Percentiles rank a stretch among this genome's conserved stretches.
phyloP scores from a whole-genome alignment of 2,888 invertebrate genomes.

The Formica aserva region DNA sequence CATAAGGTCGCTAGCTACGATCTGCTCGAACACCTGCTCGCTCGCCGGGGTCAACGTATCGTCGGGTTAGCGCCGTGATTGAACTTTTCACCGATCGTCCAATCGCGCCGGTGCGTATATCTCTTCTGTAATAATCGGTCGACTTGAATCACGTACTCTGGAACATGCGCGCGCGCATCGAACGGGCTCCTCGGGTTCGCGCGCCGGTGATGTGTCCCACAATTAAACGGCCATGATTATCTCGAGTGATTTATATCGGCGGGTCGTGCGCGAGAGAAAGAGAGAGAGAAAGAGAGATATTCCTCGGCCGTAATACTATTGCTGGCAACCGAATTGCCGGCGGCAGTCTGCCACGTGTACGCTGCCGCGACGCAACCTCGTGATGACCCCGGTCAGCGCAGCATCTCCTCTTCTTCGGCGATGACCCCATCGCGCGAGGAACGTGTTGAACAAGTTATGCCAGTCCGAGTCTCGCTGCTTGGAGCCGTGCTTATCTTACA shows the following conservation, averaged over 20 bases:
- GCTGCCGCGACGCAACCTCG: conserved; percentile 72
- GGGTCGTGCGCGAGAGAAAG: conserved; percentile 13
- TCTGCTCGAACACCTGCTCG: conserved; percentile 62
- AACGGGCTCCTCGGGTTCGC: conserved; percentile 55
- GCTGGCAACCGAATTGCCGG: conserved; percentile 78
- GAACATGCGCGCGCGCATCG: conserved; percentile 20
- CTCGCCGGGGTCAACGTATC: conserved; percentile 57
- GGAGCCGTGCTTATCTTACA: conserved; percentile 42
- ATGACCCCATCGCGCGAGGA: conserved; percentile 81
- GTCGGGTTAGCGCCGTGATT: conserved; percentile 39
- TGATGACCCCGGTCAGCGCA: conserved; percentile 80
- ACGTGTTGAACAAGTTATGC: conserved; percentile 83
- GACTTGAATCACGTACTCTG: background rate
- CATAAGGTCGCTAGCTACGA: conserved; percentile 63
- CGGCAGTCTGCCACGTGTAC: conserved; percentile 78
- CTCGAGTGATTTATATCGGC: conserved; percentile 79
- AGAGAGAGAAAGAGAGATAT: conserved; percentile 38
- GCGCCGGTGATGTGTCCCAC: conserved; percentile 74
- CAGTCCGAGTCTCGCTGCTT: conserved; percentile 66
- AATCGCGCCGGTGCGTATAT: conserved; percentile 29
- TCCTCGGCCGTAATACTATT: conserved; percentile 70
- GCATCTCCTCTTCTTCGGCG: conserved; percentile 74
- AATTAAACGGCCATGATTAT: conserved; percentile 82
- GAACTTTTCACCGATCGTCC: conserved; percentile 57
- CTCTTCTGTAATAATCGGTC: conserved; percentile 55